These are phyloP conservation scores for Takifugu bimaculatus DNA, from an alignment of 2,113 vertebrate species.

Conservation along the genomic window DNA sequence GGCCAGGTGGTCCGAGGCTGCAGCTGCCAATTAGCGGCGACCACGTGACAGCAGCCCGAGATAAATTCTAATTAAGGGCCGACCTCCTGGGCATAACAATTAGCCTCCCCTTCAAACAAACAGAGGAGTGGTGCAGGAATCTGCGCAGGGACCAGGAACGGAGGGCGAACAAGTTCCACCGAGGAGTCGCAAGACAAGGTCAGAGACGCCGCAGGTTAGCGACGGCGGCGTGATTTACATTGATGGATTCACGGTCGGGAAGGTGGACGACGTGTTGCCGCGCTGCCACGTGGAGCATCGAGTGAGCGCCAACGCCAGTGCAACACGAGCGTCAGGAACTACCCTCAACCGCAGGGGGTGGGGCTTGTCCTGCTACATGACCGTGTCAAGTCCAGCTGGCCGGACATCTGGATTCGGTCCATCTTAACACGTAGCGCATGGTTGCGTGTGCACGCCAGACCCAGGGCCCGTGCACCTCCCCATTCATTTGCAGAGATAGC, in stretches of 20 bases:
- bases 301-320: too few relatives aligned
- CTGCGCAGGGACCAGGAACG: not conserved
- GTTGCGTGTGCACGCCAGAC: too few relatives aligned
- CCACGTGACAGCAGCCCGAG: conserved; percentile 53
- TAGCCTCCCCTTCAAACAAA: conserved; percentile 55
- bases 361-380: too few relatives aligned
- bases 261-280: too few relatives aligned
- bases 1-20: conserved; percentile 63
- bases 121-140: conserved; percentile 5
- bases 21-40: conserved; percentile 64
- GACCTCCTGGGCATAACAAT: conserved; percentile 62
- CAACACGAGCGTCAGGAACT: too few relatives aligned
- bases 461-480: too few relatives aligned
- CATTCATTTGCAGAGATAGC: too few relatives aligned
- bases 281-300: too few relatives aligned
- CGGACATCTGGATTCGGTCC: too few relatives aligned
- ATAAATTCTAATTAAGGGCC: conserved; percentile 64
- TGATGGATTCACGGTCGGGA: not conserved
- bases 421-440: too few relatives aligned
- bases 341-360: too few relatives aligned
- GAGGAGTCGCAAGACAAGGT: conserved; percentile 37
- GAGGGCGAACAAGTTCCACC: conserved; percentile 5
- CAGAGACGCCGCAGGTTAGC: conserved; percentile 17
- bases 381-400: too few relatives aligned
- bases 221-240: conserved; percentile 25